phyloP scores from a whole-genome alignment of 2,113 vertebrate genomes.

The Thermophis baileyi region DNA sequence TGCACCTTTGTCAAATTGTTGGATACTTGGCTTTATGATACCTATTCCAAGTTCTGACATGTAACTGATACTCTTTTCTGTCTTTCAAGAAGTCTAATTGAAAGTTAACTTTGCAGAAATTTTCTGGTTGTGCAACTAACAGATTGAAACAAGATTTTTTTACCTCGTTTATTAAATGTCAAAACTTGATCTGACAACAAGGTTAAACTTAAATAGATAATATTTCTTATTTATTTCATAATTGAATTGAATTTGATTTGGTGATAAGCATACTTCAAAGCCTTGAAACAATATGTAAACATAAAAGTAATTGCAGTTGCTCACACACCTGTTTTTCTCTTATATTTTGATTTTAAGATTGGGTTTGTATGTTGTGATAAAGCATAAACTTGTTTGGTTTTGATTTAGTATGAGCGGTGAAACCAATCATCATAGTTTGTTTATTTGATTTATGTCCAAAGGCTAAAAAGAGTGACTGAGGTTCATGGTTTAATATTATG shows the following conservation, averaged over 20 bases:
- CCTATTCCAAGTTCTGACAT: background rate
- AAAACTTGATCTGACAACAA: background rate
- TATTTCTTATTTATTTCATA: background rate
- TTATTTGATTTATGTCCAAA: background rate
- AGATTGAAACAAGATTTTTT: background rate
- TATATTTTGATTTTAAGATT: background rate
- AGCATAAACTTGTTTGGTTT: background rate
- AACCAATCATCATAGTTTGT: background rate
- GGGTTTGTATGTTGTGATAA: background rate
- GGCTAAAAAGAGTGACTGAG: background rate
- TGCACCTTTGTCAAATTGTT: background rate
- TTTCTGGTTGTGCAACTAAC: background rate
- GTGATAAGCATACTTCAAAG: background rate
- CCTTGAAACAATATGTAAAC: background rate
- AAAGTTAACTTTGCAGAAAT: background rate
- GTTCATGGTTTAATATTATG: background rate
- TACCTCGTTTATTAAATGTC: background rate
- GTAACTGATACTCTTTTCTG: background rate
- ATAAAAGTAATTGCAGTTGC: background rate
- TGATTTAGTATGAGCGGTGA: background rate
- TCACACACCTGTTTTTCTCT: background rate
- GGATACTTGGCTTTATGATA: background rate
- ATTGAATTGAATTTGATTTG: accelerated
- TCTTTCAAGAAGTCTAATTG: background rate
- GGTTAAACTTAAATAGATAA: background rate